These are phyloP conservation scores for Timema cristinae DNA, from an alignment of 2,888 invertebrate genomes.

Conservation along the genomic window DNA sequence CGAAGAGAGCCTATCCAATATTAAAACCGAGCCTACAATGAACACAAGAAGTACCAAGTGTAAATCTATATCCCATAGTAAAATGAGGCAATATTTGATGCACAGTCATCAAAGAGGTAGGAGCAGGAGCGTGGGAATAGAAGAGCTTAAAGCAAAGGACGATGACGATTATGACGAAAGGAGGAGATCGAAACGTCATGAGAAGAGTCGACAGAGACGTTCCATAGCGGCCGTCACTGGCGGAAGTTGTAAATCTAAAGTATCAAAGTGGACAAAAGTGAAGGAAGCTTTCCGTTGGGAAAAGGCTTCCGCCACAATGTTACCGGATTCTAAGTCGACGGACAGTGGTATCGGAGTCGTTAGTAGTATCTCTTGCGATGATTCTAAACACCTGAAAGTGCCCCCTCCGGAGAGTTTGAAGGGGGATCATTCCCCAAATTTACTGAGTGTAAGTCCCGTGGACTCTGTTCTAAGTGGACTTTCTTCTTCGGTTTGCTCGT, in stretches of 20 bases:
- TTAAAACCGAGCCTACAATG: conserved; percentile 55
- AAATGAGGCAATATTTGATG: conserved; percentile 49
- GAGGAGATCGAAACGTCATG: conserved; percentile 32
- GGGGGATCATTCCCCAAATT: conserved; percentile 20
- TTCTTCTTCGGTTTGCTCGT: conserved; percentile 41
- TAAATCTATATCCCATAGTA: conserved; percentile 34
- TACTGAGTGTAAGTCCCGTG: conserved; percentile 48
- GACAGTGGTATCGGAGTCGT: conserved; percentile 44
- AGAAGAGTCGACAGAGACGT: conserved; percentile 38
- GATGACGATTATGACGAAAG: conserved; percentile 1
- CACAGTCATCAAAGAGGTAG: conserved; percentile 51
- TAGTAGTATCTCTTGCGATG: conserved; percentile 36
- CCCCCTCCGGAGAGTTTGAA: conserved; percentile 21
- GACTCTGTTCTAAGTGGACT: conserved; percentile 49
- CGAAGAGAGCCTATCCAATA: conserved; percentile 59
- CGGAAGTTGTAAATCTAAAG: conserved; percentile 48
- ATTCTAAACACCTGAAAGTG: conserved; percentile 42
- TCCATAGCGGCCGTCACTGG: conserved; percentile 21
- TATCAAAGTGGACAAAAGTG: conserved; percentile 85
- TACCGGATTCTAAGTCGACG: conserved; percentile 44
- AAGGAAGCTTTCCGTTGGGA: conserved; percentile 88
- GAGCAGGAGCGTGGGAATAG: conserved; percentile 64
- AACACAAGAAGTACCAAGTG: conserved; percentile 44
- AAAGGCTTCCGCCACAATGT: conserved; percentile 50
- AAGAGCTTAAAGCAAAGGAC: conserved; percentile 44